Base-by-base conservation (phyloP, 92 coral and sea anemone genomes). In the Galaxea fascicularis region DNA sequence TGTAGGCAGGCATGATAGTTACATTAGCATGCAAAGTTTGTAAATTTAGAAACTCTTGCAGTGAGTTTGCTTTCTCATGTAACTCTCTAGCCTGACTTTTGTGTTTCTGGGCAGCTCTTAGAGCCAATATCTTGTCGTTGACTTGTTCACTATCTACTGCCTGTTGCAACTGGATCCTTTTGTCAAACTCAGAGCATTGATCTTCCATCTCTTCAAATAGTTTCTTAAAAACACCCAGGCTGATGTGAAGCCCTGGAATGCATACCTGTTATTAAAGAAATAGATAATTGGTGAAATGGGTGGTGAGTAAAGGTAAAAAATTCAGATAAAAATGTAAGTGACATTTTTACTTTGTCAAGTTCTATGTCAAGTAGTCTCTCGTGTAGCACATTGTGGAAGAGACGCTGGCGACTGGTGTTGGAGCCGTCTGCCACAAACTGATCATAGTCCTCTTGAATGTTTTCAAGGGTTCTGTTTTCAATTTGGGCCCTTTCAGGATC, bases 241-340 rank as follows among this genome's bases (percentile, higher is more conserved):
- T 77, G 46, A 71, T 77, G 71, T 85, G 85, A 78, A 85, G 83
- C 49, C 79, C 85, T 69, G 85, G 80, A 76, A 85, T 65, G 59
- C 83, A 85, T 53, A 85, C 89, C 89, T 64, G 82, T n/a, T n/a
- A n/a, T n/a, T n/a, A n/a, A n/a, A n/a, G n/a, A n/a, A n/a, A n/a
- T n/a, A n/a, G n/a, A n/a, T n/a, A n/a, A n/a, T n/a, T n/a, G n/a
- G n/a, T n/a, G n/a, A n/a, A n/a, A n/a, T n/a, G n/a, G n/a, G n/a
- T n/a, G n/a, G n/a, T n/a, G n/a, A n/a, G n/a, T n/a, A n/a, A n/a
- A n/a, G n/a, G 20, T 15, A n/a, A 15, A 8, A 9, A n/a, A 8
- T 60, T 60, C 20, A 60, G 13, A 5, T n/a, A 21, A 60, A 8
- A 60, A 24, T 15, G n/a, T n/a, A 29, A 8, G 8, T 17, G 10